Base-by-base conservation (phyloP, 2,888 invertebrate genomes). In the Holacanthella duospinosa region DNA sequence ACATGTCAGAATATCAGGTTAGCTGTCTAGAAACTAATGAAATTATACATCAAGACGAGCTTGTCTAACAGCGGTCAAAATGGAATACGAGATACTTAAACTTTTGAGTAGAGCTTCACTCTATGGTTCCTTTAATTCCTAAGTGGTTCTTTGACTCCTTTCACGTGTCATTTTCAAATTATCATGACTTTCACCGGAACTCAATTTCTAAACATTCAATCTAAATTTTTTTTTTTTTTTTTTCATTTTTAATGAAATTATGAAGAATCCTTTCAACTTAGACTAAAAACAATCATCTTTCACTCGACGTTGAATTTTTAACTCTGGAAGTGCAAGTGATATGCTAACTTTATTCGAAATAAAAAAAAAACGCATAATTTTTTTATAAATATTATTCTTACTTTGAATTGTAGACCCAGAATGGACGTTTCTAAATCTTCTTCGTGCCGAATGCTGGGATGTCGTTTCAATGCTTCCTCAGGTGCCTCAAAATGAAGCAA, bases 371-470 rank as follows among this genome's bases (percentile, higher is more conserved):
- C n/a, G n/a, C n/a, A n/a, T n/a, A n/a, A n/a, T 48, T 21, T 4
- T n/a, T 48, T 4, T 16, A 36, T 36, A 6, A 36, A 36, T 16
- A 36, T 36, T 36, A 9, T 16, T 16, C 36, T 36, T 36, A 72
- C 72, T 76, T 85, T 84, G 78, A 91, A 91, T 78, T 89, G 87
- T 68, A 91, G 82, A 29, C 86, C 87, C 56, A 89, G 79, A 63
- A 85, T 84, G 26, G 88, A 86, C 66, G 87, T 86, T 77, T 89
- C 87, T 66, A 91, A 80, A 74, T 84, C 84, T 56, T 82, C 80
- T 55, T 82, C 82, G 53, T 80, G 78, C 12, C 24, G n/a, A 64
- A 79, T 78, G 68, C 79, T 61, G 1, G 71, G 68, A 55, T 71
- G 74, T 28, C 68, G 63, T 1, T 79, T 75, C 64, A 84, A 75